Evolutionary conservation across 1,140 invertebrate species (phyloP), one percentile per base, ranked within the genome.

Genomic region (Acyrthosiphon pisum): DNA sequence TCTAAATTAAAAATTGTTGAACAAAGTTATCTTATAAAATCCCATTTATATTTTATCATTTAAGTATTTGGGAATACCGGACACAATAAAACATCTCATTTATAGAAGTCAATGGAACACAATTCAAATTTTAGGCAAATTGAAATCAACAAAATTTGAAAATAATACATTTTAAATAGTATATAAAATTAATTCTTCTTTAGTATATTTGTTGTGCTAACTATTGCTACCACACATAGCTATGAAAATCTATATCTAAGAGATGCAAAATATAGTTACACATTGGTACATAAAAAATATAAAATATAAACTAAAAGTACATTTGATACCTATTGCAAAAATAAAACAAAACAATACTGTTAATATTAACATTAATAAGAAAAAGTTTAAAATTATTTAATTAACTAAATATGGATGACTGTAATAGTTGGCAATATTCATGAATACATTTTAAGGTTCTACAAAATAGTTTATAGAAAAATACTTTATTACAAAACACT

Each of bases 1-100:
- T 95, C 95, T 96, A 94, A 81, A 46, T 30, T 30, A 46, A 46
- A 53, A 50, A 88, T 88, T 87, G 3, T 87, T 46, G 9, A 87
- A 87, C 6, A 48, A 26, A 41, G 14, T 76, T n/a, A n/a, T n/a
- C n/a, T 18, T 18, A 76, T n/a, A 76, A n/a, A n/a, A 76, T 35
- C 11, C 3, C 4, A 6, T 18, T 18, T 76, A 18, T 23, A 83
- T 83, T 83, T 37, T 83, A 37, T 23, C 6, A 83, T 83, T 83
- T 37, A 6, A 86, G 6, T 26, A 86, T 86, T 86, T 86, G 22
- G 9, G 46, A 44, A 46, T 30, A 86, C 23, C 9, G 6, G 1
- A 86, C 6, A 30, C 0, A 6, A 86, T 30, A 76, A 6, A 60
- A 76, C 30, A n/a, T 6, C 30, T 68, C 4, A 68, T 14, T 11